These are phyloP conservation scores for Sebastes cheni DNA, from an alignment of 2,797 vertebrate species.

Conservation along the genomic window DNA sequence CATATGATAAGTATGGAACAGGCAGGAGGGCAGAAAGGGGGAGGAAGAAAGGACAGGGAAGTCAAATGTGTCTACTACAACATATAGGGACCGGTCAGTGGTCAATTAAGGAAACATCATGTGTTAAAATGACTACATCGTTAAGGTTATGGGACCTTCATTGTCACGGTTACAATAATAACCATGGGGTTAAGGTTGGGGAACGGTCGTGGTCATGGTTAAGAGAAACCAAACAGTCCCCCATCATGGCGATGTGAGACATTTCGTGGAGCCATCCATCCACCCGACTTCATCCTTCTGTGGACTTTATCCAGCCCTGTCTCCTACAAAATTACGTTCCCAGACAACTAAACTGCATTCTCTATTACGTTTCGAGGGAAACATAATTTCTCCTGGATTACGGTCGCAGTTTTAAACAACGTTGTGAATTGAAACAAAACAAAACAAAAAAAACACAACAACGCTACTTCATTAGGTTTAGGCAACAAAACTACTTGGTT, in stretches of 20 bases:
- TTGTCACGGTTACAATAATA: neutral
- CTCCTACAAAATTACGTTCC: too few species aligned
- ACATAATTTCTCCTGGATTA: neutral
- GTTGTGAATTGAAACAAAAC: too few species aligned
- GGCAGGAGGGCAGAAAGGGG: neutral
- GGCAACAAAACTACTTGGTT: too few species aligned
- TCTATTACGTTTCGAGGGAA: neutral
- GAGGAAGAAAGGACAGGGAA: neutral
- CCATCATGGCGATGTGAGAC: neutral
- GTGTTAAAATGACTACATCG: neutral
- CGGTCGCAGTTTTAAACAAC: neutral
- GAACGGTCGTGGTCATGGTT: neutral
- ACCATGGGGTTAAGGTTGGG: neutral
- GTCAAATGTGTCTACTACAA: neutral
- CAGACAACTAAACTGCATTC: neutral
- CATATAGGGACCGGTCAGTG: neutral
- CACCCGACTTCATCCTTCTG: neutral
- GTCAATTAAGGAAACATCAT: neutral
- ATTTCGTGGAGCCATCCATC: neutral
- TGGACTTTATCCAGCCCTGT: neutral
- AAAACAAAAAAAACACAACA: too few species aligned
- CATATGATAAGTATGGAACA: constrained; percentile 22
- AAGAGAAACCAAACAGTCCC: neutral
- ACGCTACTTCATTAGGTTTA: too few species aligned
- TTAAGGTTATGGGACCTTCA: neutral